A percentile compares a stretch with the other conserved stretches of the same genome.
These are phyloP conservation scores for Circaetus gallicus DNA, from an alignment of 2,113 vertebrate species.

Conservation along the genomic window DNA sequence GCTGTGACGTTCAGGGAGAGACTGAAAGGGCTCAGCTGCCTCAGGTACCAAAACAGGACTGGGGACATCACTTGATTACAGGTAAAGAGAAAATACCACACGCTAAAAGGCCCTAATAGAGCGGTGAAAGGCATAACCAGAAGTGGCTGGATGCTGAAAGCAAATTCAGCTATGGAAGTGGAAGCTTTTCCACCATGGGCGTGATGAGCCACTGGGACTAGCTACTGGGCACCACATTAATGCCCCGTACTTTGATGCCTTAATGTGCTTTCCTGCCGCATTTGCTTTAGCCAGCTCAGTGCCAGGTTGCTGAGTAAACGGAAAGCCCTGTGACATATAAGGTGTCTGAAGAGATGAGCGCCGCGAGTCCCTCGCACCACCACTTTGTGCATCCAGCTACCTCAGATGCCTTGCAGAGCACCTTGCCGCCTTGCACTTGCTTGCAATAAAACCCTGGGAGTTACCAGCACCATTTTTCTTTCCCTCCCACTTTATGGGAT, in stretches of 20 bases:
- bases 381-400: neutral
- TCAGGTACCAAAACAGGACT: neutral
- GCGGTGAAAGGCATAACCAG: neutral
- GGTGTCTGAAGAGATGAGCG: neutral
- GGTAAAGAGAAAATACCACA: neutral
- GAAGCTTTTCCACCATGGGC: neutral
- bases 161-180: neutral
- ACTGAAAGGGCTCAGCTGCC: neutral
- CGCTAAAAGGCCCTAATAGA: fast-evolving
- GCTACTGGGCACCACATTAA: neutral
- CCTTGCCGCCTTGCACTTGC: neutral
- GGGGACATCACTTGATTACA: neutral
- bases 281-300: neutral
- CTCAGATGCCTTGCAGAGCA: neutral
- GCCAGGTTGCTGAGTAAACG: neutral
- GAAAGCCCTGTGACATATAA: neutral
- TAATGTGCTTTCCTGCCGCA: neutral
- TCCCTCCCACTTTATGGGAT: neutral
- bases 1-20: neutral
- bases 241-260: neutral
- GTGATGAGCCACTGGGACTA: neutral
- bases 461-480: neutral
- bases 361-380: fast-evolving
- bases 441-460: neutral
- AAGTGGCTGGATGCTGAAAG: neutral